Evolutionary conservation across 2,113 vertebrate species (phyloP).

Genomic region (Periophthalmus modestus): DNA sequence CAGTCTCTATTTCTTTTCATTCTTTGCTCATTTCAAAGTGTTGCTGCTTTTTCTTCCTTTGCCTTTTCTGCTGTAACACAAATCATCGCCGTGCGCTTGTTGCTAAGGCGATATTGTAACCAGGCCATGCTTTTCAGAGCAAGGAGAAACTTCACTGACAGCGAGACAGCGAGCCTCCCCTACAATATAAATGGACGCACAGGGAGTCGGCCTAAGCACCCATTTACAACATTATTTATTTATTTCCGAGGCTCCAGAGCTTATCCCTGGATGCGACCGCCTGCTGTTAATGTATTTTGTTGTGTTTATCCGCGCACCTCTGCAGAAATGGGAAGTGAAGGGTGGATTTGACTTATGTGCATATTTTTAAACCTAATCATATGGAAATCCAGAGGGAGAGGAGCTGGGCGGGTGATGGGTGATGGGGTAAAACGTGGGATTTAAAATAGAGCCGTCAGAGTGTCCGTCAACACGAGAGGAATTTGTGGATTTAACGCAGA

Average conservation of each 20-base stretch:
- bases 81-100: conserved; percentile 27
- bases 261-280: conserved; percentile 1
- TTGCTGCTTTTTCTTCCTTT: not conserved
- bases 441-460: conserved; percentile 44
- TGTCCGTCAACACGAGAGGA: conserved; percentile 48
- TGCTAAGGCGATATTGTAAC: conserved; percentile 54
- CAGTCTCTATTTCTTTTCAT: not conserved
- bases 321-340: conserved; percentile 10
- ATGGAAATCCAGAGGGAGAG: conserved; percentile 38
- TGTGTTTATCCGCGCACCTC: conserved; percentile 6
- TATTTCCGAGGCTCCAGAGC: not conserved
- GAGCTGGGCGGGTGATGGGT: conserved; percentile 35
- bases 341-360: conserved; percentile 9
- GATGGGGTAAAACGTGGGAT: conserved; percentile 43
- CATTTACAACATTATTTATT: not conserved
- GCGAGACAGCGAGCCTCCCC: conserved; percentile 9
- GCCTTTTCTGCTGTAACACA: conserved; percentile 1
- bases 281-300: conserved; percentile 10
- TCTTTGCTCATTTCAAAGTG: not conserved
- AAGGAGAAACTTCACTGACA: conserved; percentile 34
- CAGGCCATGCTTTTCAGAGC: conserved; percentile 48
- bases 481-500: conserved; percentile 42
- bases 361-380: not conserved
- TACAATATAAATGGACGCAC: not conserved
- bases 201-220: not conserved